Percentiles rank a stretch among this genome's conserved stretches.
Evolutionary conservation across 2,888 invertebrate species (phyloP).

Genomic region (Lepidocyrtinus sp.): DNA sequence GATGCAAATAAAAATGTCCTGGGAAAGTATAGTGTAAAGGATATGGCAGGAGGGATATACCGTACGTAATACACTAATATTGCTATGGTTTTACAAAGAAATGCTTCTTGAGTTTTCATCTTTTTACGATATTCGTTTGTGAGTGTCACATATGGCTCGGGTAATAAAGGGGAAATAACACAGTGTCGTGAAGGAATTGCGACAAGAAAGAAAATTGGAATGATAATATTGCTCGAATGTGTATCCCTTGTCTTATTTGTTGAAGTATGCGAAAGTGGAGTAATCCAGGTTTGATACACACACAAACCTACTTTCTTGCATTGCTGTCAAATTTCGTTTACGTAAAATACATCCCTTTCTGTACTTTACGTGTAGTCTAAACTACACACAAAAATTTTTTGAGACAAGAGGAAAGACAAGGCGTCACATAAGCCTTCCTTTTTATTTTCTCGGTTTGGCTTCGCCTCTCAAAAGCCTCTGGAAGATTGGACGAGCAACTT

Average conservation of each 20-base stretch:
- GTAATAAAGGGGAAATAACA: slow-evolving; percentile 1
- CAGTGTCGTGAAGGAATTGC: not conserved
- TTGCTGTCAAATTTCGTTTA: too few relatives aligned
- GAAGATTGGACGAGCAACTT: slow-evolving; percentile 5
- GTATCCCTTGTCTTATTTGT: not conserved
- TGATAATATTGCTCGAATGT: not conserved
- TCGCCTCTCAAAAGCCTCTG: not conserved
- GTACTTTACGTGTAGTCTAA: too few relatives aligned
- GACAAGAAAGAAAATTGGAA: not conserved
- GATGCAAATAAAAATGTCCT: not conserved
- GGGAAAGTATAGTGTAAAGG: not conserved
- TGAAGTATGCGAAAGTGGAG: slow-evolving; percentile 25
- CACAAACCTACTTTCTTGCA: not conserved
- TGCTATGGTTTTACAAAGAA: too few relatives aligned
- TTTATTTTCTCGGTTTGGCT: slow-evolving; percentile 4
- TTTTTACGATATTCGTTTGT: not conserved
- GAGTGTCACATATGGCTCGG: not conserved
- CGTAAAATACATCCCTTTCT: too few relatives aligned
- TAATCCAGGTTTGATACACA: slow-evolving; percentile 32
- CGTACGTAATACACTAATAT: not conserved
- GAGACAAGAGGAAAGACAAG: not conserved
- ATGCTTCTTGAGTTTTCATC: not conserved
- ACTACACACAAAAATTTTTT: too few relatives aligned
- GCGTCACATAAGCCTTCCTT: slow-evolving; percentile 1
- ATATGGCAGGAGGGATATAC: not conserved